These are phyloP conservation scores for Bos indicus DNA, from an alignment of 2,113 vertebrate species.

Conservation along the genomic window DNA sequence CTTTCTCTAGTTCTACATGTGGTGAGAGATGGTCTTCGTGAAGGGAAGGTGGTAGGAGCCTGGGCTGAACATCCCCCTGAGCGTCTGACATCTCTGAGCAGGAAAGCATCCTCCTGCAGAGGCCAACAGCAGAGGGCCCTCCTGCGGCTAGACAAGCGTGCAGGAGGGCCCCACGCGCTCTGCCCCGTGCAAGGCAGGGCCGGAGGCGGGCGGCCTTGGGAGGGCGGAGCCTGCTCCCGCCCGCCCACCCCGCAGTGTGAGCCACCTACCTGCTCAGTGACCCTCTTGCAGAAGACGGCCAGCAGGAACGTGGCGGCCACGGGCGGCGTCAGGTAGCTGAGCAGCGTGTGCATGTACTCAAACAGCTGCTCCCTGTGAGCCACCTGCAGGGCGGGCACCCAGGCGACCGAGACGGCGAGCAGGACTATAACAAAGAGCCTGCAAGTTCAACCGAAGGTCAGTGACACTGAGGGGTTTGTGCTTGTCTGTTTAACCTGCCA, in stretches of 20 bases:
- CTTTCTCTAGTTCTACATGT: background rate
- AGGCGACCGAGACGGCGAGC: conserved; percentile 89
- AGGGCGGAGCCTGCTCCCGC: background rate
- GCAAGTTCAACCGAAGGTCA: background rate
- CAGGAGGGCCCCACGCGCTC: background rate
- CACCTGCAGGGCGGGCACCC: conserved; percentile 88
- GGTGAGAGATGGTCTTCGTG: background rate
- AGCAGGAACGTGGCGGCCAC: conserved; percentile 90
- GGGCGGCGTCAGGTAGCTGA: conserved; percentile 89
- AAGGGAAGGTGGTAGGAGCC: background rate
- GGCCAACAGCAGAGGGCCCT: background rate
- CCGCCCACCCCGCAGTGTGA: rapidly evolving
- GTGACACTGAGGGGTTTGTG: background rate
- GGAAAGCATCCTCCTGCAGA: background rate
- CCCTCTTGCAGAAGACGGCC: conserved; percentile 90
- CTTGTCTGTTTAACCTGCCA: rapidly evolving
- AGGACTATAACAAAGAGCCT: conserved; percentile 89
- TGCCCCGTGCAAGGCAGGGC: too few relatives aligned
- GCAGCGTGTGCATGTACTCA: conserved; percentile 88
- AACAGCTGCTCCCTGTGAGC: conserved; percentile 89
- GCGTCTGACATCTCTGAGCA: background rate
- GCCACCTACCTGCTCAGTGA: conserved; percentile 86
- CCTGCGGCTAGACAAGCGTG: background rate
- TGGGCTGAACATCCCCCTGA: rapidly evolving
- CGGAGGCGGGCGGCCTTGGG: background rate